Evolutionary conservation across 2,797 vertebrate species (phyloP), one percentile per base, ranked within the genome.

Genomic region (Danio kyathit): DNA sequence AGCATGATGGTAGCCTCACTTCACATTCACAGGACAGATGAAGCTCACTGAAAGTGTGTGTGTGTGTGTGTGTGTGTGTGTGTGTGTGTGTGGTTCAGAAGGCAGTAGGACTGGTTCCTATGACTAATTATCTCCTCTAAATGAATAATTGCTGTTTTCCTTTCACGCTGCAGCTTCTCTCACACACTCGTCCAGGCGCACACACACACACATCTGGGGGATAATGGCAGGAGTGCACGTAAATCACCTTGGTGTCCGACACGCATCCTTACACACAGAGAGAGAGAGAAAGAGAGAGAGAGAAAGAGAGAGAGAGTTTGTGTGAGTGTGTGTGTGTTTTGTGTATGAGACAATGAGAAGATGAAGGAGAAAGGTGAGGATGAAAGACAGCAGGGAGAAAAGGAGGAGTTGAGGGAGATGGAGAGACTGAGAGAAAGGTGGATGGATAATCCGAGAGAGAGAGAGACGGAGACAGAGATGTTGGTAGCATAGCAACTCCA

Each of bases 201-300:
- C 19, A 73, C 46, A 76, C 48, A 67, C 44, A 60, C 21, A 83
- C 64, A 76, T 48, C 74, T 84, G 72, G 73, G 80, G 69, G 38
- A 52, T 90, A 91, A 89, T 91, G 85, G 79, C 86, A 86, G 89
- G 79, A 90, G 89, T 80, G 66, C 60, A 81, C 16, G 72, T 84
- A 84, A 84, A 84, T 86, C 81, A 83, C 82, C 14, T 88, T 86
- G 86, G 75, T 87, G 87, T 90, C 83, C 77, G 77, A 84, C 77
- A 83, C 41, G 74, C 81, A 80, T 83, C 77, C 81, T 67, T 80
- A 85, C 66, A 70, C 81, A 38, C n/a, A n/a, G n/a, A n/a, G n/a
- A n/a, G n/a, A 29, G 29, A 29, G 29, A 29, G 29, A 29, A 29
- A 29, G 29, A 29, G 29, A 29, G 43, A 63, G 81, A 65, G 81